phyloP scores from a whole-genome alignment of 2,888 invertebrate genomes.

The Andrena haemorrhoa region DNA sequence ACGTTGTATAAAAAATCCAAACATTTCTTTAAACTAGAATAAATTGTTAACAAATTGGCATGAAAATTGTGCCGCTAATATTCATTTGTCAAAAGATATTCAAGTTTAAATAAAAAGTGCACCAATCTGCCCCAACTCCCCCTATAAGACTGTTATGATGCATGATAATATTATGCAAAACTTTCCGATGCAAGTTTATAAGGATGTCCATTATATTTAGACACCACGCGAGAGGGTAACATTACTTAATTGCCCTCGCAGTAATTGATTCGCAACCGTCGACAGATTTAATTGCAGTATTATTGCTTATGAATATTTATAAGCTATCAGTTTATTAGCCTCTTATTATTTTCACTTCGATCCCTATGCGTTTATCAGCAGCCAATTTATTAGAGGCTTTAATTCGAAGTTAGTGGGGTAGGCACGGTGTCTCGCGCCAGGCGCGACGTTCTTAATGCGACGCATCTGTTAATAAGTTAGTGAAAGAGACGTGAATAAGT shows the following conservation, averaged over 20 bases:
- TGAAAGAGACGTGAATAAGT: constrained; percentile 31
- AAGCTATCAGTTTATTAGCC: background rate
- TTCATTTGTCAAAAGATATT: too few relatives aligned
- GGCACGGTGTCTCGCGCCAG: constrained; percentile 8
- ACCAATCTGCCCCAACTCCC: too few relatives aligned
- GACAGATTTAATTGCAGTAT: constrained; percentile 27
- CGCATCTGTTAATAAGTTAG: constrained; percentile 13
- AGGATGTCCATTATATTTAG: background rate
- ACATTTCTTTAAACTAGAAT: too few relatives aligned
- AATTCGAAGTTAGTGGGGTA: constrained; percentile 3
- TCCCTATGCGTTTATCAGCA: constrained; percentile 9
- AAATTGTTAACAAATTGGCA: too few relatives aligned
- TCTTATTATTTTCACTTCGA: background rate
- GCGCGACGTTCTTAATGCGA: constrained; percentile 8
- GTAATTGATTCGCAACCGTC: constrained; percentile 7
- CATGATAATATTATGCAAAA: too few relatives aligned
- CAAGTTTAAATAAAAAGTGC: too few relatives aligned
- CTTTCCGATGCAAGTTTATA: too few relatives aligned
- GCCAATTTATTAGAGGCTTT: constrained; percentile 25
- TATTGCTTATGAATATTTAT: constrained; percentile 48
- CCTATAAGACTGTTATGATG: too few relatives aligned
- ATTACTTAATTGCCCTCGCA: constrained; percentile 30
- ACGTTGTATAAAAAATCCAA: too few relatives aligned
- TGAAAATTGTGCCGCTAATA: too few relatives aligned
- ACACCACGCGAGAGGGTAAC: background rate